Base-by-base conservation (phyloP, 2,113 vertebrate species). In the Picathartes gymnocephalus region DNA sequence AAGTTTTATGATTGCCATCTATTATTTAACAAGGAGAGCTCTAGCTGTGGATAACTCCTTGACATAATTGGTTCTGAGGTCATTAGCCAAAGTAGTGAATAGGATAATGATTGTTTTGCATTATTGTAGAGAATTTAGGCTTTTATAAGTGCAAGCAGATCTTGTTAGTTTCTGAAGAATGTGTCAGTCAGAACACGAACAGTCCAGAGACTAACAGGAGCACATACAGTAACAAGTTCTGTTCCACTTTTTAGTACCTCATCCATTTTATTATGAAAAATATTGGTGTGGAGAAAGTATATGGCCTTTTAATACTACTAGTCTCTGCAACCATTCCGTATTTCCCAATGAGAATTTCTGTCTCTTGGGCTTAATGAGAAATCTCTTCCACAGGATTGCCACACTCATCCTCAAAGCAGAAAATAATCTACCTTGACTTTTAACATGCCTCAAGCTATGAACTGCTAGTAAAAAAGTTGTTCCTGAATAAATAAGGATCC, bases 61-160 rank as follows among this genome's bases (percentile, higher is more conserved):
- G 74, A n/a, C 33, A 51, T 86, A 83, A 83, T 61, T 88, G 68
- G 33, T 78, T 94, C 39, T 25, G 12, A 58, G 68, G 70, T 95
- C 61, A 66, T 90, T 97, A 93, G 66, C 64, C 61, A 76, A 81
- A 83, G 45, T 87, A 72, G 64, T 81, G 88, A 88, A 53, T 71
- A 88, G 30, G 66, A 60, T 60, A 91, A 70, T 87, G 45, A 54
- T 78, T 83, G 47, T 64, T 96, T 91, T 91, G 53, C 73, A 48
- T 94, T 94, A 54, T 33, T 91, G 42, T 81, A 54, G 73, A 87
- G 33, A 88, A 86, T 65, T 92, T n/a, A 37, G 30, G 31, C 44
- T 48, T 70, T 70, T 33, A 9, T 47, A 62, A 78, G 33, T 68
- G 53, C 61, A 87, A 88, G 76, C 30, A 92, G 31, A 56, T 80